Base-by-base conservation (phyloP, 1,140 invertebrate genomes). In the Monomorium pharaonis region DNA sequence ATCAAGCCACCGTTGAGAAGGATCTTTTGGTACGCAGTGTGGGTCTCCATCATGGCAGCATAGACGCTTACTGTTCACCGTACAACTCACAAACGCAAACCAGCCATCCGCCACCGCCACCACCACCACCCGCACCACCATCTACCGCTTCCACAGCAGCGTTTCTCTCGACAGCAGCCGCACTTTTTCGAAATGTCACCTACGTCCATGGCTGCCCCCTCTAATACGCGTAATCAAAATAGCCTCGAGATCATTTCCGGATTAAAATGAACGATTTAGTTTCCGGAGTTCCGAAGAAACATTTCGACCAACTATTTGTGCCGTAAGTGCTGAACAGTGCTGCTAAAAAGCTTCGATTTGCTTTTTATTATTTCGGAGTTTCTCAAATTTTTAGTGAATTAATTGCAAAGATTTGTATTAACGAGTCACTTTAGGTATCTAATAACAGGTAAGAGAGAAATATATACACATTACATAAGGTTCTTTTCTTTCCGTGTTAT, bases 201-300 rank as follows among this genome's bases (percentile, higher is more conserved):
- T 97, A 97, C 90, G 97, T 97, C 12, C 97, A 97, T 85, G 97
- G 97, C 37, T 97, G 97, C 90, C 97, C 96, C 69, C 95, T 97
- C 92, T 97, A 96, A 95, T 92, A 91, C 88, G 78, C 37, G 14
- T 27, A n/a, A 58, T 54, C 9, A 14, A 24, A 37, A 80, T 10
- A 16, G n/a, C 21, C 18, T 65, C 62, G 24, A 44, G 24, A 60
- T 18, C 3, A 33, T 44, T 60, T 33, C n/a, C 44, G 14, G 30
- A 33, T 33, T 30, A 54, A 10, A 18, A 16, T 33, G 21, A 42
- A 12, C 3, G 5, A 76, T 42, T 44, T 62, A 37, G 1, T 12
- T 16, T 27, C 3, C 3, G 12, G n/a, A 37, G 37, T 16, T 51
- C 14, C 9, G 18, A 58, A 47, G n/a, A 47, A 58, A 74, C 24